phyloP scores from a whole-genome alignment of 2,113 vertebrate species.

The Mormyrus lacerda region DNA sequence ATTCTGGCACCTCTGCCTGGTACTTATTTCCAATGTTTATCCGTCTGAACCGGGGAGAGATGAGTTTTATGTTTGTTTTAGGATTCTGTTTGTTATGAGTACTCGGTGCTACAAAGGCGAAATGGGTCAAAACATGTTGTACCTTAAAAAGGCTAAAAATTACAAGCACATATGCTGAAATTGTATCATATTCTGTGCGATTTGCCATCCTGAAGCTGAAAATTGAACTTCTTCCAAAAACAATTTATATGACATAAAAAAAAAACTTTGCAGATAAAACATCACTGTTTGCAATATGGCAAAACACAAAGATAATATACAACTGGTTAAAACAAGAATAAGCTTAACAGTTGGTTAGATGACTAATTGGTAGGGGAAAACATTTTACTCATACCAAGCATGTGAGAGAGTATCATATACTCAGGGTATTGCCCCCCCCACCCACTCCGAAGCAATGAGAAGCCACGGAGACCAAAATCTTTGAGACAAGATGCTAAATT shows the following conservation, averaged over 20 bases:
- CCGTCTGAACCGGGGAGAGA: slow-evolving; percentile 58
- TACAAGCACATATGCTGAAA: not conserved
- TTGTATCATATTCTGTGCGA: not conserved
- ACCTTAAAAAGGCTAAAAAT: not conserved
- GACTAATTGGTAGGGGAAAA: not conserved
- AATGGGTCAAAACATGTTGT: not conserved
- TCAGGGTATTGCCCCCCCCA: not conserved
- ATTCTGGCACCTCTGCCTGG: slow-evolving; percentile 87
- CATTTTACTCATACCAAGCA: not conserved
- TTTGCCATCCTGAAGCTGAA: not conserved
- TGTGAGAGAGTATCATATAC: not conserved
- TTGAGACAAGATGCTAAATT: not conserved
- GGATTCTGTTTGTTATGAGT: not conserved
- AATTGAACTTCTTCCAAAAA: not conserved
- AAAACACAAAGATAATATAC: not conserved
- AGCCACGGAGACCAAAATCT: not conserved
- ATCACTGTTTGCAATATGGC: not conserved
- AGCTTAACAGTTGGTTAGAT: not conserved
- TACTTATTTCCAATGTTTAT: slow-evolving; percentile 92
- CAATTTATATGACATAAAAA: not conserved
- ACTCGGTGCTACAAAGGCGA: not conserved
- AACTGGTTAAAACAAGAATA: not conserved
- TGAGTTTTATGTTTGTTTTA: not conserved
- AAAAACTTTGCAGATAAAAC: not conserved
- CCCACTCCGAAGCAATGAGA: not conserved